phyloP scores from a whole-genome alignment of 1,140 invertebrate genomes.

The Lepidurus packardi region DNA sequence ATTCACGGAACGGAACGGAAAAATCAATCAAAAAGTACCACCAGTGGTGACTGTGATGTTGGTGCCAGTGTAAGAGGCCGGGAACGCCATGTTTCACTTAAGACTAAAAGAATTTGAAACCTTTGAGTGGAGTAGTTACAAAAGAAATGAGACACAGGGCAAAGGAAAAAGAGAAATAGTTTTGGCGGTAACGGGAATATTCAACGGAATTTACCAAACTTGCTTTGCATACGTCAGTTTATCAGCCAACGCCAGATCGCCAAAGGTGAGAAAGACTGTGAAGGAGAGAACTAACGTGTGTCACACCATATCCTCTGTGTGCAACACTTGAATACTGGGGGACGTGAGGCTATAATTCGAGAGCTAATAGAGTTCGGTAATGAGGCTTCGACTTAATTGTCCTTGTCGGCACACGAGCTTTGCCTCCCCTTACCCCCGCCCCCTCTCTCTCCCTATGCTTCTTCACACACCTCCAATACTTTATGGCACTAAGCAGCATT shows the following conservation, averaged over 20 bases:
- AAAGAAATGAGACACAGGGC: too few relatives aligned
- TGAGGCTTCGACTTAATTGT: conserved; percentile 17
- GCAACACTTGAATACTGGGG: not conserved
- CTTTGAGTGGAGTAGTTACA: too few relatives aligned
- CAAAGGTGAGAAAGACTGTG: too few relatives aligned
- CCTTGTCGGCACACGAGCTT: not conserved
- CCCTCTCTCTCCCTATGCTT: not conserved
- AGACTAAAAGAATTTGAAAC: too few relatives aligned
- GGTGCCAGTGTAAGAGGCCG: not conserved
- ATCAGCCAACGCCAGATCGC: too few relatives aligned
- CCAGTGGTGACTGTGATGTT: conserved; percentile 3
- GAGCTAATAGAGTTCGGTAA: conserved; percentile 19
- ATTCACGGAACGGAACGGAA: not conserved
- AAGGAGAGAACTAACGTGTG: not conserved
- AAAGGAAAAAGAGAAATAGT: too few relatives aligned
- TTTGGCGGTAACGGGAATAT: too few relatives aligned
- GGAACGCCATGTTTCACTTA: too few relatives aligned
- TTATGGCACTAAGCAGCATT: not conserved
- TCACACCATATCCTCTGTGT: not conserved
- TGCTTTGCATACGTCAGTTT: too few relatives aligned
- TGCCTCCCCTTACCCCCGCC: not conserved
- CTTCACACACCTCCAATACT: not conserved
- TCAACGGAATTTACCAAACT: too few relatives aligned
- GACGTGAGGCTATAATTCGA: not conserved
- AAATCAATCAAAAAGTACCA: conserved; percentile 13